Percentiles rank a stretch among this genome's conserved stretches.
phyloP scores from a whole-genome alignment of 1,140 invertebrate species.

The Lasaia peninsularis region DNA sequence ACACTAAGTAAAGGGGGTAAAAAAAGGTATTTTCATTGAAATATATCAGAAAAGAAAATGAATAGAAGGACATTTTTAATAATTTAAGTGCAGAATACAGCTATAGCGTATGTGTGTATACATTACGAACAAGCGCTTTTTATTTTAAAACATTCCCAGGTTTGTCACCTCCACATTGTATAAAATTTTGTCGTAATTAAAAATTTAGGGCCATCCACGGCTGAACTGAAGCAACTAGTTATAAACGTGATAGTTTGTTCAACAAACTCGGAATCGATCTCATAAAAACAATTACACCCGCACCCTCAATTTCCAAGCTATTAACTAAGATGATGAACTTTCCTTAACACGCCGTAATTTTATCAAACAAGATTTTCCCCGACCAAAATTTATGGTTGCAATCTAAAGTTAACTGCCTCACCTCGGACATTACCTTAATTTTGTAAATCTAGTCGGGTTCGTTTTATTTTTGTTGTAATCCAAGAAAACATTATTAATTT shows the following conservation, averaged over 20 bases:
- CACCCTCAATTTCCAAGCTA: conserved; percentile 42
- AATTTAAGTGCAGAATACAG: no score
- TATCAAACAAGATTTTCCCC: conserved; percentile 25
- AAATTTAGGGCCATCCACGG: no score
- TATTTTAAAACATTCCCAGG: no score
- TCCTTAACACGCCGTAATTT: conserved; percentile 22
- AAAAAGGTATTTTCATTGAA: no score
- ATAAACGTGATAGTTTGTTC: background rate
- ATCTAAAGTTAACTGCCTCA: conserved; percentile 16
- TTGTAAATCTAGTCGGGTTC: background rate
- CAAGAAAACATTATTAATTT: conserved; percentile 4
- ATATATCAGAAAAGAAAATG: no score
- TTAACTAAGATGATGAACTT: conserved; percentile 45
- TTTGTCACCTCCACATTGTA: no score
- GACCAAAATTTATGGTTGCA: conserved; percentile 17
- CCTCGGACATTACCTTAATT: conserved; percentile 17
- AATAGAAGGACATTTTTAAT: no score
- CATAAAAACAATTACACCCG: conserved; percentile 21
- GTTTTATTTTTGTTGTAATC: conserved; percentile 7
- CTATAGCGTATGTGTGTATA: no score
- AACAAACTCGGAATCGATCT: conserved; percentile 11
- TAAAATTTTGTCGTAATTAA: no score
- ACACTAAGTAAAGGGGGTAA: no score
- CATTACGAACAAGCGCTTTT: no score
- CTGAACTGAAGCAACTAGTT: background rate